A percentile compares a stretch with the other conserved stretches of the same genome.
phyloP scores from a whole-genome alignment of 2,113 vertebrate genomes.

The Nerophis lumbriciformis region DNA sequence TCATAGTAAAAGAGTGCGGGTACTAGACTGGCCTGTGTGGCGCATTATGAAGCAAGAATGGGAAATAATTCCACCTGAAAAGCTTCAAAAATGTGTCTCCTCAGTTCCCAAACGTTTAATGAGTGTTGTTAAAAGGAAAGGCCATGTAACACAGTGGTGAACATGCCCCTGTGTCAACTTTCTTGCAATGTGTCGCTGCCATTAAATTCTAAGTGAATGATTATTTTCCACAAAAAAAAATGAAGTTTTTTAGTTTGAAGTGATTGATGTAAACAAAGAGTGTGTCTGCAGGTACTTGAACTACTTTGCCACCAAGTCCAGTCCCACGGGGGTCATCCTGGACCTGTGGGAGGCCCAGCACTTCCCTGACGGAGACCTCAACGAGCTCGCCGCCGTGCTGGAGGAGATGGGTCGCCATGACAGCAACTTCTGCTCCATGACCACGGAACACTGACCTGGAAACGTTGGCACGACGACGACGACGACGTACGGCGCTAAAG shows the following conservation, averaged over 20 bases:
- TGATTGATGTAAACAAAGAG: too few species aligned
- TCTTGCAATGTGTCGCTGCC: too few species aligned
- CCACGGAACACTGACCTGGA: conserved; percentile 79
- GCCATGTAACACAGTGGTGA: too few species aligned
- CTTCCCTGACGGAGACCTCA: conserved; percentile 91
- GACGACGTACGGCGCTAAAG: conserved; percentile 37
- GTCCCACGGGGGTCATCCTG: conserved; percentile 90
- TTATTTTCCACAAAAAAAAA: neutral
- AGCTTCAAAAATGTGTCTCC: too few species aligned
- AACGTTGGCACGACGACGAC: conserved; percentile 3
- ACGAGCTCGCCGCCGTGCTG: conserved; percentile 84
- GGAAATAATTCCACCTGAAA: too few species aligned
- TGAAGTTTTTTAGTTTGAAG: neutral
- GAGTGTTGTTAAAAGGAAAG: too few species aligned
- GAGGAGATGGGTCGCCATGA: conserved; percentile 94
- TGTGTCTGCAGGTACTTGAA: conserved; percentile 82
- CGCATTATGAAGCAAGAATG: too few species aligned
- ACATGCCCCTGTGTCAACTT: too few species aligned
- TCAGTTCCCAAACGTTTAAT: too few species aligned
- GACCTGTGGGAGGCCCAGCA: conserved; percentile 97
- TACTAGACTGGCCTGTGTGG: too few species aligned
- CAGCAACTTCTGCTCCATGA: conserved; percentile 77
- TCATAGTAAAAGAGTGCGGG: too few species aligned
- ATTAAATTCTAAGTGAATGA: too few species aligned
- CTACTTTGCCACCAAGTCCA: conserved; percentile 95